Evolutionary conservation across 2,797 vertebrate species (phyloP).

Genomic region (Podargus strigoides): DNA sequence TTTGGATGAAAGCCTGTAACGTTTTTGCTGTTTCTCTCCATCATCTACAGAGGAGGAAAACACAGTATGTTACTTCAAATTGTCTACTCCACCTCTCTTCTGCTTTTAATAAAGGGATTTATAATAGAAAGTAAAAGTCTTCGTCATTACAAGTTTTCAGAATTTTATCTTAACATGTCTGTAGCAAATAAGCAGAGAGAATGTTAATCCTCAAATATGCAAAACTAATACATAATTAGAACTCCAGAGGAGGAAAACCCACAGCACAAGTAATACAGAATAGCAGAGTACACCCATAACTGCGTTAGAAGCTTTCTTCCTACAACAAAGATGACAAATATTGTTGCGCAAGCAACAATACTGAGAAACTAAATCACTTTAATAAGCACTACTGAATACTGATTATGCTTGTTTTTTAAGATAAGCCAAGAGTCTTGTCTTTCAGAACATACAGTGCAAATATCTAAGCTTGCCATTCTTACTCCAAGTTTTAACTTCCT

Average conservation of each 20-base stretch:
- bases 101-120: not conserved
- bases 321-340: not conserved
- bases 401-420: not conserved
- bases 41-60: slow-evolving; percentile 73
- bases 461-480: not conserved
- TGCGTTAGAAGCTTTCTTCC: not conserved
- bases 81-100: not conserved
- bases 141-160: not conserved
- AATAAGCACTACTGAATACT: not conserved
- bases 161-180: not conserved
- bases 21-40: slow-evolving; percentile 79
- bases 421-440: not conserved
- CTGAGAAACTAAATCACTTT: not conserved
- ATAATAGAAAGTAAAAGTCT: not conserved
- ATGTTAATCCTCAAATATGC: not conserved
- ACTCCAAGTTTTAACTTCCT: not conserved
- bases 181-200: not conserved
- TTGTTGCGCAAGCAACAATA: not conserved
- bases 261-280: not conserved
- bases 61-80: not conserved
- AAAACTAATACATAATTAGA: not conserved
- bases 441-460: not conserved
- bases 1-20: slow-evolving; percentile 79
- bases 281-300: not conserved
- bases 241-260: not conserved